Evolutionary conservation across 30 jellyfish, hydroid and myxozoan species (phyloP).

Genomic region (Catostylus mosaicus): DNA sequence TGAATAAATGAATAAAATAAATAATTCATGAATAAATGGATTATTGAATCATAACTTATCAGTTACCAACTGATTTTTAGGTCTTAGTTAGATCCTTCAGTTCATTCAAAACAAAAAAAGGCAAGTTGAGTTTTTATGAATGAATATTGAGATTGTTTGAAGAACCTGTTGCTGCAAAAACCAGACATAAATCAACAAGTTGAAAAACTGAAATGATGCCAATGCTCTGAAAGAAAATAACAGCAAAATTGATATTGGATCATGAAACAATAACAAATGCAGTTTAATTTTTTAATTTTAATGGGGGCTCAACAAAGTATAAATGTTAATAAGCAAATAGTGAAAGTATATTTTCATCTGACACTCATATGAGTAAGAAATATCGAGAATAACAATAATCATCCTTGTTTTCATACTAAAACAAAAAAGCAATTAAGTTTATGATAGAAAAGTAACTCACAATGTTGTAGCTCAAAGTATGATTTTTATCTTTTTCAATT

Average conservation of each 20-base stretch:
- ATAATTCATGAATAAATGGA: too few relatives aligned
- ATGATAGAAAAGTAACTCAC: conserved; percentile 53
- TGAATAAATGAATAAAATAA: neutral
- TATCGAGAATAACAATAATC: too few relatives aligned
- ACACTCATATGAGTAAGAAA: too few relatives aligned
- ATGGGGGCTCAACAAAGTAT: too few relatives aligned
- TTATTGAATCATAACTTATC: too few relatives aligned
- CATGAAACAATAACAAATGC: too few relatives aligned
- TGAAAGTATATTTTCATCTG: too few relatives aligned
- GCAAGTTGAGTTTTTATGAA: neutral
- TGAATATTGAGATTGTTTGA: neutral
- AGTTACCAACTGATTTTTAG: too few relatives aligned
- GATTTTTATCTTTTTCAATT: conserved; percentile 25
- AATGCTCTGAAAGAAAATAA: conserved; percentile 48
- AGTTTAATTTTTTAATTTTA: too few relatives aligned
- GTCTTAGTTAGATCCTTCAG: neutral
- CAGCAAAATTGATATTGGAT: neutral
- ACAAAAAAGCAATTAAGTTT: too few relatives aligned
- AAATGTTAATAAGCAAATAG: too few relatives aligned
- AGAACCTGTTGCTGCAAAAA: conserved; percentile 79
- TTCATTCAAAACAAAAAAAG: neutral
- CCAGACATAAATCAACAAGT: conserved; percentile 57
- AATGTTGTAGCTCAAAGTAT: conserved; percentile 42
- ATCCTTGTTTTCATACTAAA: too few relatives aligned
- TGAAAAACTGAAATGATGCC: conserved; percentile 63